Evolutionary conservation across 2,797 vertebrate genomes (phyloP).

Genomic region (Halcyon badia): DNA sequence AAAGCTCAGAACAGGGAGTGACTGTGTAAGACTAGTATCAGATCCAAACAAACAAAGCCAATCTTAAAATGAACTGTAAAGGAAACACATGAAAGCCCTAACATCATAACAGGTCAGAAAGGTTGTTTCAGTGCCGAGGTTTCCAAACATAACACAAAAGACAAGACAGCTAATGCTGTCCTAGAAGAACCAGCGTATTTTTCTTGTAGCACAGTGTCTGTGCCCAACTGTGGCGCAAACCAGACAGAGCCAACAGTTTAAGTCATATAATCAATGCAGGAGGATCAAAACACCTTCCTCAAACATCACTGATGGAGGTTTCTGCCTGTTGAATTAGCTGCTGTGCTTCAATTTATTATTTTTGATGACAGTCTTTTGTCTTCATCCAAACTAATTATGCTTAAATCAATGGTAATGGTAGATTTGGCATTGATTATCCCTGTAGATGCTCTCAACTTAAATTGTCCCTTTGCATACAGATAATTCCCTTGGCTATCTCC

Average conservation of each 20-base stretch:
- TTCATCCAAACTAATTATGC: slow-evolving; percentile 49
- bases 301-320: neutral
- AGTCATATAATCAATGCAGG: neutral
- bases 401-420: slow-evolving; percentile 39
- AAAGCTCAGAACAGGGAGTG: neutral
- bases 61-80: neutral
- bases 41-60: neutral
- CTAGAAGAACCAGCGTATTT: neutral
- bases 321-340: slow-evolving; percentile 8
- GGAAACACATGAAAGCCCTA: neutral
- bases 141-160: neutral
- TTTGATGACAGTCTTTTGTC: slow-evolving; percentile 34
- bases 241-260: neutral
- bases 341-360: slow-evolving; percentile 29
- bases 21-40: neutral
- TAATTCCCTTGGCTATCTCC: slow-evolving; percentile 18
- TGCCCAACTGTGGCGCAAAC: fast-evolving
- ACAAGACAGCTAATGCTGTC: neutral
- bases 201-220: neutral
- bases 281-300: neutral
- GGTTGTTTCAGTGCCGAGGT: neutral
- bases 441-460: slow-evolving; percentile 18
- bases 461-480: neutral
- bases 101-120: neutral
- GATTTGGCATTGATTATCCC: slow-evolving; percentile 48